Conservation (phyloP, 2,888 invertebrate genomes). For the Ectropis crepuscularia region DNA sequence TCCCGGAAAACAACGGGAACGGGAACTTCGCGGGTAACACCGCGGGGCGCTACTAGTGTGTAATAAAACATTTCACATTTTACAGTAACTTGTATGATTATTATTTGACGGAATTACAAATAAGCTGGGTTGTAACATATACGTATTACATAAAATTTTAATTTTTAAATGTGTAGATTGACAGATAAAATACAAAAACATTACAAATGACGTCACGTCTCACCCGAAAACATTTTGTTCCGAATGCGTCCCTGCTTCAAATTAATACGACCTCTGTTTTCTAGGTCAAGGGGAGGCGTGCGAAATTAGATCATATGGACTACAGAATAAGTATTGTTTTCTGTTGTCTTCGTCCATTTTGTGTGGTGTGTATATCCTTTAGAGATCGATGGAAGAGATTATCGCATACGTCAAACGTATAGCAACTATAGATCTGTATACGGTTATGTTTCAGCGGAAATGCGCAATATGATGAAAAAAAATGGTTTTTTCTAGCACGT, state of each 20-base stretch:
- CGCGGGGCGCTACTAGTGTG: no score
- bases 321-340: constrained; percentile 56
- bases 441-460: constrained; percentile 14
- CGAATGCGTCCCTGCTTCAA: constrained; percentile 62
- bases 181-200: constrained; percentile 7
- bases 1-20: no score
- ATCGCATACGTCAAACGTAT: constrained; percentile 23
- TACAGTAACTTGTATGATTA: no score
- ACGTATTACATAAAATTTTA: no score
- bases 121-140: no score
- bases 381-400: constrained; percentile 60
- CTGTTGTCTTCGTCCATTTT: constrained; percentile 41
- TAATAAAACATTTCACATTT: no score
- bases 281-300: constrained; percentile 62
- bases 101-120: no score
- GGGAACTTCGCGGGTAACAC: no score
- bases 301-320: constrained; percentile 56
- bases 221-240: constrained; percentile 47
- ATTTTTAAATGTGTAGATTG: neutral
- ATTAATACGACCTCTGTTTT: constrained; percentile 68
- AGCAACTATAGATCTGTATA: neutral
- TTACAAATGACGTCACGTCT: constrained; percentile 45
- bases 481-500: neutral
- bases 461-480: neutral
- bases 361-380: constrained; percentile 51